Conservation (phyloP, 2,888 invertebrate genomes). For the Dasypolia templi region DNA sequence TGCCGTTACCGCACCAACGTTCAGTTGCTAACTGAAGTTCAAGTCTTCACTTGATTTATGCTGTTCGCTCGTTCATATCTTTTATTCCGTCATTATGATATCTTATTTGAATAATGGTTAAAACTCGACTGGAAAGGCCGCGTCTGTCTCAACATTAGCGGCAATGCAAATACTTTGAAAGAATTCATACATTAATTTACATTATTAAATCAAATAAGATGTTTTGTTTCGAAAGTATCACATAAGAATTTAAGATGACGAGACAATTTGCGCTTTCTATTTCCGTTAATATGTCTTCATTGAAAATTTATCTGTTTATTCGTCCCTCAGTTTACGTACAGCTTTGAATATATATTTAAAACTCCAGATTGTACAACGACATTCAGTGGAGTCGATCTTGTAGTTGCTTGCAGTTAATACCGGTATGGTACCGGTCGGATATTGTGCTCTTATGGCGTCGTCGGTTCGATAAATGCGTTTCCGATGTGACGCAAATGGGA, state of each 20-base stretch:
- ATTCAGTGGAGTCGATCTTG: conserved; percentile 52
- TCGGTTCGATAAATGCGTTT: conserved; percentile 86
- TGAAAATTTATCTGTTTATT: conserved; percentile 21
- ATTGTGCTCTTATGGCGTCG: conserved; percentile 86
- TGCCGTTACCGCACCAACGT: conserved; percentile 20
- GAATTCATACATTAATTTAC: conserved; percentile 63
- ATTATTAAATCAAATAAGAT: conserved; percentile 64
- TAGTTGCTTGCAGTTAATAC: conserved; percentile 58
- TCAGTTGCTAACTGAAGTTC: conserved; percentile 15
- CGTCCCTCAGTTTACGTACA: conserved; percentile 14
- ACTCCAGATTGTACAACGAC: conserved; percentile 38
- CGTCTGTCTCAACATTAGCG: conserved; percentile 48
- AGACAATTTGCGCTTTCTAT: conserved; percentile 38
- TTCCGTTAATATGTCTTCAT: conserved; percentile 21
- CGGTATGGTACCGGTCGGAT: conserved; percentile 81
- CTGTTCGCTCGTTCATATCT: conserved; percentile 12
- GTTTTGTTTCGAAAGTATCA: conserved; percentile 43
- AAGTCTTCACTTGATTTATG: conserved; percentile 24
- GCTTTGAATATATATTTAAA: conserved; percentile 39
- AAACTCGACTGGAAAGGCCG: conserved; percentile 47
- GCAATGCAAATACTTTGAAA: conserved; percentile 63
- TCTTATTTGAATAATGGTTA: conserved; percentile 34
- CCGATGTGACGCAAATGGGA: conserved; percentile 88
- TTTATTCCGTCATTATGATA: conserved; percentile 16
- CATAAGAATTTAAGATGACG: conserved; percentile 22